Evolutionary conservation across 2,797 vertebrate species (phyloP).

Genomic region (Sebastes nivosus): DNA sequence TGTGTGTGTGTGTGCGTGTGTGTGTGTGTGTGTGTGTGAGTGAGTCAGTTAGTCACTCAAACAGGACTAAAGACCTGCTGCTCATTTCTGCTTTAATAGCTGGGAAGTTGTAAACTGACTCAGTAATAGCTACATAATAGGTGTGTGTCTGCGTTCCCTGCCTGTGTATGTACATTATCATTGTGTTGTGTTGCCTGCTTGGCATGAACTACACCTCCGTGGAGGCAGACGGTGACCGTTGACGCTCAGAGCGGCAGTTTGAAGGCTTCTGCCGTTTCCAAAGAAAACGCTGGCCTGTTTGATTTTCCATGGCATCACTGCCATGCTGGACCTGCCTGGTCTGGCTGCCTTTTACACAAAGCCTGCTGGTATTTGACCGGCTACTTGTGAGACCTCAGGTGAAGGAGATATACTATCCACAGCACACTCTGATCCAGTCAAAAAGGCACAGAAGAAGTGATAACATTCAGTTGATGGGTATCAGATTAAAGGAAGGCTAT

Average conservation of each 20-base stretch:
- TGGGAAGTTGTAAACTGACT: neutral
- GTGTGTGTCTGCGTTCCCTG: neutral
- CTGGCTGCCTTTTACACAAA: slow-evolving; percentile 30
- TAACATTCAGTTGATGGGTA: neutral
- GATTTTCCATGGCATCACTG: slow-evolving; percentile 67
- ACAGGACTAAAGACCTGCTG: neutral
- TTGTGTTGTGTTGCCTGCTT: slow-evolving; percentile 8
- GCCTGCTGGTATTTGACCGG: slow-evolving; percentile 29
- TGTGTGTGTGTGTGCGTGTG: neutral
- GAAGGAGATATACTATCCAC: neutral
- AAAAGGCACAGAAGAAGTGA: neutral
- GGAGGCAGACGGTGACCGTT: slow-evolving; percentile 10
- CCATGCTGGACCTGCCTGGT: slow-evolving; percentile 15
- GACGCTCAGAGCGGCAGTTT: slow-evolving; percentile 44
- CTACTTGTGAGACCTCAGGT: neutral
- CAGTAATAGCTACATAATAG: neutral
- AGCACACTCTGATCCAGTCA: neutral
- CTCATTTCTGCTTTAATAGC: neutral
- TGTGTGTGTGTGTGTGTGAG: neutral
- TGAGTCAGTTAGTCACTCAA: neutral
- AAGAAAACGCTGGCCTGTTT: slow-evolving; percentile 59
- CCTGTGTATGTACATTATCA: neutral
- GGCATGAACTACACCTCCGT: neutral
- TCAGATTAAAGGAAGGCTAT: neutral
- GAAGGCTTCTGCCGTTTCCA: slow-evolving; percentile 37